These are phyloP conservation scores for Onthophagus sagittarius DNA, from an alignment of 2,888 invertebrate genomes.

Conservation along the genomic window DNA sequence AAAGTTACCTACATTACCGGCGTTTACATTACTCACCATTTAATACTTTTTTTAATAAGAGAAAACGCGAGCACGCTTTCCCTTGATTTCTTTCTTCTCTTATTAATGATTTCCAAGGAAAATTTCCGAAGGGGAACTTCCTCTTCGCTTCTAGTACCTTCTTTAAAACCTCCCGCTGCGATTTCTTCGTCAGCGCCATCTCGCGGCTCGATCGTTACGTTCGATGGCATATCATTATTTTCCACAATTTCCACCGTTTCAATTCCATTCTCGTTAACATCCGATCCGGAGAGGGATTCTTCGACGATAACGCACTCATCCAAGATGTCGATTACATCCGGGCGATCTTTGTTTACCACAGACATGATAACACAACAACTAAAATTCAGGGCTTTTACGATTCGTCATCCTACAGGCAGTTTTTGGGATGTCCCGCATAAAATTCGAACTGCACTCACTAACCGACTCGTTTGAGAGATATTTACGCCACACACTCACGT, in stretches of 20 bases:
- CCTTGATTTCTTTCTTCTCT: constrained; percentile 15
- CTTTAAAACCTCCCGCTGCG: constrained; percentile 42
- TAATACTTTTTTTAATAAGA: constrained; percentile 30
- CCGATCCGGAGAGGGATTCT: neutral
- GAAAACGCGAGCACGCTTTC: constrained; percentile 23
- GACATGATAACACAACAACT: neutral
- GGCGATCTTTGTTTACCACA: neutral
- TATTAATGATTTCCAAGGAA: neutral
- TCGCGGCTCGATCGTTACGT: neutral
- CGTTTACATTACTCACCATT: constrained; percentile 28
- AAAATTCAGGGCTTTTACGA: neutral
- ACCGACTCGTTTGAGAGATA: neutral
- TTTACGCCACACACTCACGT: neutral
- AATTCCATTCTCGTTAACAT: neutral
- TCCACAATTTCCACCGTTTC: constrained; percentile 8
- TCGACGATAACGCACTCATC: neutral
- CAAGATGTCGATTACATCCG: neutral
- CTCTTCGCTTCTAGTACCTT: constrained; percentile 12
- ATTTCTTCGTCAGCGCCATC: constrained; percentile 44
- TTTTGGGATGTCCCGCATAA: neutral
- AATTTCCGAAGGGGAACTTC: neutral
- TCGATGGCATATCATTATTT: constrained; percentile 32
- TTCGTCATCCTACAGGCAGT: constrained; percentile 4
- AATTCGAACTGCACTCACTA: neutral
- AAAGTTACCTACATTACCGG: neutral